A percentile compares a stretch with the other conserved stretches of the same genome.
Evolutionary conservation across 2,113 vertebrate genomes (phyloP).

Genomic region (Pipa parva): DNA sequence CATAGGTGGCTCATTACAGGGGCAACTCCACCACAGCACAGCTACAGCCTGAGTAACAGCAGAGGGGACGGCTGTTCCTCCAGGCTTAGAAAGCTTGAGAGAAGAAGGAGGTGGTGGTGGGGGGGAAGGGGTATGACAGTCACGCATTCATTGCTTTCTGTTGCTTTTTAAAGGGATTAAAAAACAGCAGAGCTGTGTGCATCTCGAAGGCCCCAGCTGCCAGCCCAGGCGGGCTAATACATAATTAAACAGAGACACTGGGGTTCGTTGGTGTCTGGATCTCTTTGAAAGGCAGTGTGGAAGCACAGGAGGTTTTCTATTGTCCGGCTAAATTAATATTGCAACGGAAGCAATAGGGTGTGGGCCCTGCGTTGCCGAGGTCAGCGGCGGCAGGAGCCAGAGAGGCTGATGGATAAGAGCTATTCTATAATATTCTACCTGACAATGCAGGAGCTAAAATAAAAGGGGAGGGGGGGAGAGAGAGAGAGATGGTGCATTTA

Average conservation of each 20-base stretch:
- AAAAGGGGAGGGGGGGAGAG: not conserved
- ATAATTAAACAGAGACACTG: constrained; percentile 53
- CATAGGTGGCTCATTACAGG: constrained; percentile 50
- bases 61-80: constrained; percentile 39
- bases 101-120: constrained; percentile 27
- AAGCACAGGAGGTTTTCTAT: constrained; percentile 47
- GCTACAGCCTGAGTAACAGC: constrained; percentile 46
- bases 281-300: constrained; percentile 48
- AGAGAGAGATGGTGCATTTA: not conserved
- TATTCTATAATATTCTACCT: not conserved
- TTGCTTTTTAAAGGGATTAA: constrained; percentile 47
- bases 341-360: constrained; percentile 29
- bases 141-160: constrained; percentile 47
- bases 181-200: constrained; percentile 44
- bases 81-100: constrained; percentile 17
- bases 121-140: constrained; percentile 11
- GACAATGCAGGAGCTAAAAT: not conserved
- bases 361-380: constrained; percentile 22
- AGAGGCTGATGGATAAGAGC: not conserved
- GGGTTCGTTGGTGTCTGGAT: constrained; percentile 44
- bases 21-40: constrained; percentile 37
- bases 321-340: constrained; percentile 40
- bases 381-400: constrained; percentile 16
- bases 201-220: constrained; percentile 50
- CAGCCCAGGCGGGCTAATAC: constrained; percentile 47